Percentiles rank a stretch among this genome's conserved stretches.
These are phyloP conservation scores for Plumapathes pennacea DNA, from an alignment of 92 coral and sea anemone genomes.

Conservation along the genomic window DNA sequence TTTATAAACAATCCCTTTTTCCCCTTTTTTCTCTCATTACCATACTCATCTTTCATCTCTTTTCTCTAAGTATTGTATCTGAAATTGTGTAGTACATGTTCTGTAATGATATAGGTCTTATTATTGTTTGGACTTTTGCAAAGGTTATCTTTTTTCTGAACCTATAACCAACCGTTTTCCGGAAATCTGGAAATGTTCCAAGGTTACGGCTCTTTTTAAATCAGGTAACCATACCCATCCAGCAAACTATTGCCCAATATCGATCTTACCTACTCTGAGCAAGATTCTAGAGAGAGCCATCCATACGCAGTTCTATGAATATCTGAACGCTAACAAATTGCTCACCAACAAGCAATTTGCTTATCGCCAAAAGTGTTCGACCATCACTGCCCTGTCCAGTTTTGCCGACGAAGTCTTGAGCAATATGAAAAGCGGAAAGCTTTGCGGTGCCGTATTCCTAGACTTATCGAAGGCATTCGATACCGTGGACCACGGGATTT, in stretches of 20 bases:
- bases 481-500: conserved; percentile 28
- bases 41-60: too few relatives aligned
- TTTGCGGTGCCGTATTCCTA: conserved; percentile 32
- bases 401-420: conserved; percentile 27
- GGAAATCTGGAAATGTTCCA: neutral
- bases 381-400: conserved; percentile 21
- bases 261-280: conserved; percentile 13
- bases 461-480: conserved; percentile 41
- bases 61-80: too few relatives aligned
- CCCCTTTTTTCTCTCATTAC: too few relatives aligned
- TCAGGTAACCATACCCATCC: conserved; percentile 1
- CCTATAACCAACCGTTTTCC: neutral
- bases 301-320: conserved; percentile 11
- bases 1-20: too few relatives aligned
- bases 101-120: too few relatives aligned
- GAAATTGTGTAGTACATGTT: too few relatives aligned
- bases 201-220: conserved; percentile 16
- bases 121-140: too few relatives aligned
- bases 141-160: too few relatives aligned
- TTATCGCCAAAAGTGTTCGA: conserved; percentile 21
- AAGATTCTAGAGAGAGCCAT: conserved; percentile 22
- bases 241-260: conserved; percentile 20
- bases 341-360: conserved; percentile 26
- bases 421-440: conserved; percentile 35
- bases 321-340: conserved; percentile 5